A percentile compares a stretch with the other conserved stretches of the same genome.
Conservation (phyloP, 2,888 invertebrate species). For the Sesia bembeciformis region DNA sequence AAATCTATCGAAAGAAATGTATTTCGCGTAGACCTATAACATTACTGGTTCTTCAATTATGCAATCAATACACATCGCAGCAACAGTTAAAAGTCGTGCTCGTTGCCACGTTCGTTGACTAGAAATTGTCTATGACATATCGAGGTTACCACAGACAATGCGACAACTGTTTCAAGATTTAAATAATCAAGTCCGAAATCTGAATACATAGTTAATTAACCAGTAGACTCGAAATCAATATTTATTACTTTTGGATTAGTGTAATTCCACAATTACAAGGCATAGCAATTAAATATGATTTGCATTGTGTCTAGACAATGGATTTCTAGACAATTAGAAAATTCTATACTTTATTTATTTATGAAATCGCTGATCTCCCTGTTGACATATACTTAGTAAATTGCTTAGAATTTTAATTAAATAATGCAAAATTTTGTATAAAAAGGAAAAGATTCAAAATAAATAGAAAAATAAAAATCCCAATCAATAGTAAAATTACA, state of each 20-base stretch:
- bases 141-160: constrained; percentile 26
- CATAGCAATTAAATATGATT: too few relatives aligned
- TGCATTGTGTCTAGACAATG: too few relatives aligned
- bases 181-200: constrained; percentile 9
- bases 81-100: constrained; percentile 27
- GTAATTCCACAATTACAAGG: too few relatives aligned
- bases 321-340: too few relatives aligned
- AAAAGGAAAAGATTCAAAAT: too few relatives aligned
- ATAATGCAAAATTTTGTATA: too few relatives aligned
- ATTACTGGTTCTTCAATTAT: constrained; percentile 11
- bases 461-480: too few relatives aligned
- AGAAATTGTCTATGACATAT: constrained; percentile 33
- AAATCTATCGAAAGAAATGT: background rate
- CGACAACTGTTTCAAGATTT: constrained; percentile 13
- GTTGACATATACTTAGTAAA: too few relatives aligned
- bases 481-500: too few relatives aligned
- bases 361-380: too few relatives aligned
- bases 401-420: too few relatives aligned
- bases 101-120: constrained; percentile 14
- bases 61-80: constrained; percentile 21
- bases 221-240: background rate
- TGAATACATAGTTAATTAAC: constrained; percentile 8
- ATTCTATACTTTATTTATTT: too few relatives aligned
- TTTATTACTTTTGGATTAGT: background rate
- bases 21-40: background rate